Evolutionary conservation across 2,888 invertebrate species (phyloP), one percentile per base, ranked within the genome.

Genomic region (Eristalinus aeneus): DNA sequence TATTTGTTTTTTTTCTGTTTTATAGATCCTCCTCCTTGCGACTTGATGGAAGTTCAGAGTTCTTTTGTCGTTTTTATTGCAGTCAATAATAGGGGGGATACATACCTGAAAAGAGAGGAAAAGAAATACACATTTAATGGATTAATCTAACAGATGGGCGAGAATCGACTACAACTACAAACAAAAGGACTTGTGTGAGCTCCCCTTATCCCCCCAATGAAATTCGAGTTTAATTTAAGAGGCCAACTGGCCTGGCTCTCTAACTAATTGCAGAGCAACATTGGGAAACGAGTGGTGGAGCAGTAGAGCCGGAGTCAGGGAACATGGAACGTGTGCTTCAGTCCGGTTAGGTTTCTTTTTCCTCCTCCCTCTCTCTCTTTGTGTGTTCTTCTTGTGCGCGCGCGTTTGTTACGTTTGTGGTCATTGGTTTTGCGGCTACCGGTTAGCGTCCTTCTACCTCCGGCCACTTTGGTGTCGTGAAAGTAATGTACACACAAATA

Each of bases 341-440:
- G 60, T 46, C 72, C 36, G 20, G 63, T 74, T 71, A 9, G 32
- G 34, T 61, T 61, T 73, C 60, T 0, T 67, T 27, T 32, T 60
- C 64, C n/a, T 16, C 16, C 16, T 39, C 12, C 5, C 27, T 27
- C 27, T 27, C 27, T 27, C 27, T 27, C 27, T n/a, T n/a, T n/a
- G n/a, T 27, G 27, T 27, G 2, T 27, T 5, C 27, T 27, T 27
- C 27, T 27, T 27, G n/a, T n/a, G 36, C 16, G 12, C 39, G 12
- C 16, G n/a, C 46, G 46, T 65, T 16, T 75, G 67, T 80, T 80
- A 76, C 16, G 80, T 75, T 80, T 84, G 84, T 79, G 84, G 84
- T 79, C 72, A 85, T 80, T 80, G 76, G 76, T 73, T 80, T 80
- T 76, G 71, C n/a, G 72, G 72, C 76, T 79, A 79, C 74, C 79